Conservation (phyloP, 2,797 vertebrate genomes). For the Myotis myotis region DNA sequence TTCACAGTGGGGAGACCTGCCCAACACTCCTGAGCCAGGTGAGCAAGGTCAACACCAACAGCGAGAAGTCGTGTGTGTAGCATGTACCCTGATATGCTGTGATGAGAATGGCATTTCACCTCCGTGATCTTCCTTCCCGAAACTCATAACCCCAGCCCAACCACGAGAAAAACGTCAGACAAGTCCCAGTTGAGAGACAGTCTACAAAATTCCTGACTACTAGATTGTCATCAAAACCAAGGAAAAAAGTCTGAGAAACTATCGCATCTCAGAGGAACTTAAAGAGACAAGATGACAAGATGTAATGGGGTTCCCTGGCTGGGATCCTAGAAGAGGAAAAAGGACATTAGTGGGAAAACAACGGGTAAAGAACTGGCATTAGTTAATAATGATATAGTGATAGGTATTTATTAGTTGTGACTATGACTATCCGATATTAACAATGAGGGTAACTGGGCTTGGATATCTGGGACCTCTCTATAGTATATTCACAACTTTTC, state of each 20-base stretch:
- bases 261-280: background rate
- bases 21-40: background rate
- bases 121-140: background rate
- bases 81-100: no score
- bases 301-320: background rate
- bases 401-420: background rate
- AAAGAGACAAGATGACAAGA: background rate
- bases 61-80: accelerated
- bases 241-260: background rate
- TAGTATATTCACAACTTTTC: background rate
- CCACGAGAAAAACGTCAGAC: background rate
- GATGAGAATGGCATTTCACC: background rate
- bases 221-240: background rate
- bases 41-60: background rate
- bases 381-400: background rate
- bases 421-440: background rate
- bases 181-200: background rate
- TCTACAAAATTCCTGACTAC: background rate
- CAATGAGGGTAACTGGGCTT: background rate
- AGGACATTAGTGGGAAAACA: background rate
- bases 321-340: background rate
- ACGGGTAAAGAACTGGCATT: background rate
- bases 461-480: background rate
- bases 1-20: no score
- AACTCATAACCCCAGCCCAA: background rate